Conservation (phyloP, 2,113 vertebrate species). For the Ivindomyrus marchei region DNA sequence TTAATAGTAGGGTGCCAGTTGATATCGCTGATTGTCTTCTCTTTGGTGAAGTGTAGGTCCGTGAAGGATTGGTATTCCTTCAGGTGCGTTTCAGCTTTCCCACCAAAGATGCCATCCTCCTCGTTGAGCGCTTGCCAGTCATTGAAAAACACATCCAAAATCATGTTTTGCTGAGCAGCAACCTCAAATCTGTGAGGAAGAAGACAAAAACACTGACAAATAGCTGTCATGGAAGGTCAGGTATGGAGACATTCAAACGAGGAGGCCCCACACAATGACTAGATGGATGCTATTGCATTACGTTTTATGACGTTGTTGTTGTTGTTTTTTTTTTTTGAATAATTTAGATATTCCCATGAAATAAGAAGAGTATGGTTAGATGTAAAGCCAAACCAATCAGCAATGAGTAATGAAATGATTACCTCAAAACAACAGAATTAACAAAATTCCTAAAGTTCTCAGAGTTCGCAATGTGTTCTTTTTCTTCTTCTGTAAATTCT, state of each 20-base stretch:
- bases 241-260: not conserved
- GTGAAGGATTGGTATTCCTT: conserved; percentile 73
- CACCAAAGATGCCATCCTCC: conserved; percentile 54
- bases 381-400: not conserved
- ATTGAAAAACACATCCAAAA: conserved; percentile 72
- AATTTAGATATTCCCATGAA: not conserved
- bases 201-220: not conserved
- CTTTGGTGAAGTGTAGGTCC: conserved; percentile 60
- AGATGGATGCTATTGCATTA: not conserved
- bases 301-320: not conserved
- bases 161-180: conserved; percentile 79
- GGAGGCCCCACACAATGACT: not conserved
- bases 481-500: conserved; percentile 64
- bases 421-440: conserved; percentile 60
- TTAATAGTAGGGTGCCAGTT: conserved; percentile 81
- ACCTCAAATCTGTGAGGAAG: conserved; percentile 61
- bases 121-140: conserved; percentile 69
- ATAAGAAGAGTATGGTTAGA: not conserved
- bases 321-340: not conserved
- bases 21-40: conserved; percentile 72
- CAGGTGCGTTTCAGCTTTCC: conserved; percentile 61
- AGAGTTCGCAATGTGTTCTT: conserved; percentile 48
- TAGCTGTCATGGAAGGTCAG: not conserved
- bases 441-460: conserved; percentile 64
- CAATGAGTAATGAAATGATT: conserved; percentile 27